Conservation (phyloP, 2,113 vertebrate genomes). For the Aplodontia rufa region DNA sequence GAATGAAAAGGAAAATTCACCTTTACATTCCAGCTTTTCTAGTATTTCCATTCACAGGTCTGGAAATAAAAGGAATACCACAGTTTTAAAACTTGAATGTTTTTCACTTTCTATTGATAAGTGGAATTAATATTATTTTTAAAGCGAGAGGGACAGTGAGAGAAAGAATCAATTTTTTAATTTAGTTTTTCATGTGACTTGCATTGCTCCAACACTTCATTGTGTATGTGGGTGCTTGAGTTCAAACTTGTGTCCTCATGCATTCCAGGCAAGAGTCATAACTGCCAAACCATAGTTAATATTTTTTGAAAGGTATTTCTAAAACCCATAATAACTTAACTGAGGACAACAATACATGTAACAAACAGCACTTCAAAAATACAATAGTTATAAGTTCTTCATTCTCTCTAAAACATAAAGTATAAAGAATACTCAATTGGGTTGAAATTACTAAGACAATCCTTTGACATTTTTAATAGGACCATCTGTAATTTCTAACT, state of each 20-base stretch:
- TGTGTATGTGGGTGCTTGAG: no score
- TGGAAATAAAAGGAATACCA: conserved; percentile 45
- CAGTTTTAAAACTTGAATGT: neutral
- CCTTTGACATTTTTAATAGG: conserved; percentile 9
- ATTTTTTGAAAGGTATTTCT: conserved; percentile 38
- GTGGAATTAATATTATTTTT: neutral
- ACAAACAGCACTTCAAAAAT: neutral
- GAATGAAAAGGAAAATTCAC: conserved; percentile 59
- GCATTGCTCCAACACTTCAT: no score
- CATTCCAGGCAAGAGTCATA: no score
- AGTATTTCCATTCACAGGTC: conserved; percentile 10
- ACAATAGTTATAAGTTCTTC: neutral
- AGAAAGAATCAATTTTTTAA: no score
- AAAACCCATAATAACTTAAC: neutral
- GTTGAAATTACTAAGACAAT: neutral
- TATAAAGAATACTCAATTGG: neutral
- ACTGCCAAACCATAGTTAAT: no score
- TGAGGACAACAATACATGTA: neutral
- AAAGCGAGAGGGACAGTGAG: no score
- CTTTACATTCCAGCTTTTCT: conserved; percentile 49
- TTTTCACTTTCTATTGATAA: conserved; percentile 32
- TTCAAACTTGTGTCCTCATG: no score
- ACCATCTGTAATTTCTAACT: neutral
- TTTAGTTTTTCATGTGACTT: no score
- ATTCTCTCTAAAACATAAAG: conserved; percentile 3